Evolutionary conservation across 2,113 vertebrate genomes (phyloP), one percentile per base, ranked within the genome.

Genomic region (Amia ocellicauda): DNA sequence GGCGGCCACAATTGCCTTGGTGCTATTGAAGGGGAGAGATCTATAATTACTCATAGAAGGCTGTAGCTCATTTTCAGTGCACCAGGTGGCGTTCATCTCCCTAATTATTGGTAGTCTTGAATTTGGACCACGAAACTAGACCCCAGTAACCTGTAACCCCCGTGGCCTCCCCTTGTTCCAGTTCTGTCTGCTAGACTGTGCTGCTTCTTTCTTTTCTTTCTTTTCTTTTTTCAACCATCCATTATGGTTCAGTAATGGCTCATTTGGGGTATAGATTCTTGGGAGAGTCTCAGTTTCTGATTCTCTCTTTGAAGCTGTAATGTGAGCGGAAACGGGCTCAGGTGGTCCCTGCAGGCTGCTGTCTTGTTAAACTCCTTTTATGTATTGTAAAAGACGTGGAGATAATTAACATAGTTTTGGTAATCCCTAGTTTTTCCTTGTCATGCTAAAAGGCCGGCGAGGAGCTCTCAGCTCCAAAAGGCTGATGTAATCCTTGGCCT

Each of bases 341-440:
- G 74, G 74, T 74, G 71, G 74, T 74, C 75, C 62, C 83, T 59
- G 76, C 72, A 76, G 74, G 79, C 81, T 79, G 77, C 79, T 75
- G 83, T 84, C 78, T 85, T 74, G 69, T 87, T 86, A 81, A 59
- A 79, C 75, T 75, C 74, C 82, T 76, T 81, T 82, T 78, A 73
- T 81, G 77, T 84, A 84, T 82, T 82, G 80, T n/a, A 80, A 75
- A 76, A 80, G 80, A 84, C 74, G 68, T 83, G 84, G 83, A 85
- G 84, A 78, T 80, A 77, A 85, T 87, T 87, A 87, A 84, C 84
- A 80, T 82, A 78, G 81, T 73, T 80, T 79, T 77, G 71, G 66
- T 81, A 78, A 74, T 84, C 76, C 76, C 74, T 85, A 80, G 79
- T 84, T 82, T 82, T 73, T 69, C 16, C 78, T 83, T 69, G 77